Evolutionary conservation across 2,888 invertebrate genomes (phyloP), one percentile per base, ranked within the genome.

Genomic region (Acronicta alni): DNA sequence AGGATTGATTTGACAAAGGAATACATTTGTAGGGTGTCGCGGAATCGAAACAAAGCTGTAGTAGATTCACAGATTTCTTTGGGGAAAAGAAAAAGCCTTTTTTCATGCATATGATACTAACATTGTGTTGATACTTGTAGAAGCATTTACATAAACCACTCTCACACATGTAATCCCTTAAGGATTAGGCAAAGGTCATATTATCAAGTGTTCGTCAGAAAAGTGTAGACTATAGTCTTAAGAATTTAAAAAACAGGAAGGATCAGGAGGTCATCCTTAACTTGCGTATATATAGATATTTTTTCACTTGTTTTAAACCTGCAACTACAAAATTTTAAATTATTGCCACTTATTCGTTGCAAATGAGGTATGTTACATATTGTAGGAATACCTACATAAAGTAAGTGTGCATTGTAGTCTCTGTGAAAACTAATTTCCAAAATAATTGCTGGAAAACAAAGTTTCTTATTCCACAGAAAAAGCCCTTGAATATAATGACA

Each of bases 1-100:
- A 47, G 56, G 52, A 59, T 67, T 61, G 72, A 58, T 64, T 61
- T 64, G 54, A 68, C 75, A 73, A 74, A 74, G 55, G 65, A 56
- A 61, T 59, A 60, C 42, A 64, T 71, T 74, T 64, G 48, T 58
- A 64, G 52, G 43, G 53, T 67, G 35, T 46, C 37, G 14, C 46
- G 49, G 55, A 55, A 74, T 57, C 72, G 57, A 59, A 52, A 71
- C 43, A 62, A 71, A 57, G 55, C 59, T 53, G 55, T 55, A 23
- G 20, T 7, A 30, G 42, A 52, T 60, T 57, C 49, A 67, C 49
- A 59, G 57, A 54, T 61, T 61, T 54, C 52, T 57, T 67, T 44
- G 26, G 52, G 57, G 53, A 63, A 63, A 52, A 23, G 32, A 49
- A 52, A 45, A 9, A 23, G 20, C n/a, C n/a, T n/a, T 20, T 48